Percentiles rank a stretch among this genome's conserved stretches.
Conservation (phyloP, 1,140 invertebrate genomes). For the Pseudomyrmex flavicornis region DNA sequence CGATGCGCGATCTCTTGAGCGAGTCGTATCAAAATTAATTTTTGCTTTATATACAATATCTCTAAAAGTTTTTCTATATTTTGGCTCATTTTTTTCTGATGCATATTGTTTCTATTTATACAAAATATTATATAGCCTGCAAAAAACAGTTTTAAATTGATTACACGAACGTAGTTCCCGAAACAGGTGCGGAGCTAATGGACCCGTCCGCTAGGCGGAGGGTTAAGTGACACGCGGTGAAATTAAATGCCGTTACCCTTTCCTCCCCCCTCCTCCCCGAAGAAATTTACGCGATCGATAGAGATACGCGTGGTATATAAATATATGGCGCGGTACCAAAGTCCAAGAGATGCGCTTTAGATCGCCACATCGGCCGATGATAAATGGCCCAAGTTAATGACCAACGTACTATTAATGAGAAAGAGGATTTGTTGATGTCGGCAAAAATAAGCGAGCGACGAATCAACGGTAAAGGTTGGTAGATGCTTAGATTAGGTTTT, state of each 20-base stretch:
- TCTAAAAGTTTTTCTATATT: not conserved
- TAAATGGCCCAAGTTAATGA: constrained; percentile 67
- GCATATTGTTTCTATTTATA: not conserved
- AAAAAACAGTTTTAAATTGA: constrained; percentile 20
- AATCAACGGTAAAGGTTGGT: constrained; percentile 38
- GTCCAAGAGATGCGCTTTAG: constrained; percentile 51
- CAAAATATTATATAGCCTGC: not conserved
- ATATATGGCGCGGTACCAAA: constrained; percentile 38
- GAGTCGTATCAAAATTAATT: not conserved
- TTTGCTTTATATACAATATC: too few relatives aligned
- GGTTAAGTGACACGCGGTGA: constrained; percentile 67
- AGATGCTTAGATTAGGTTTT: constrained; percentile 41
- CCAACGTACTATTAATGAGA: constrained; percentile 67
- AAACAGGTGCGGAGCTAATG: constrained; percentile 51
- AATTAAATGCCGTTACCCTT: constrained; percentile 68
- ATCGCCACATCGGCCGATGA: constrained; percentile 62
- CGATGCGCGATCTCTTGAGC: not conserved
- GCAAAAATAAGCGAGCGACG: constrained; percentile 45
- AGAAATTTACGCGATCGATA: constrained; percentile 74
- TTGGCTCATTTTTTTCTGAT: too few relatives aligned
- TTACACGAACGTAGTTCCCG: constrained; percentile 9
- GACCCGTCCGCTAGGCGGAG: constrained; percentile 27
- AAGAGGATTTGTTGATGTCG: constrained; percentile 57
- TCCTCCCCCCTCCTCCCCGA: not conserved
- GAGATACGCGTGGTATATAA: constrained; percentile 58